Base-by-base conservation (phyloP, 23 tunicate genomes). In the Ciona savignyi region DNA sequence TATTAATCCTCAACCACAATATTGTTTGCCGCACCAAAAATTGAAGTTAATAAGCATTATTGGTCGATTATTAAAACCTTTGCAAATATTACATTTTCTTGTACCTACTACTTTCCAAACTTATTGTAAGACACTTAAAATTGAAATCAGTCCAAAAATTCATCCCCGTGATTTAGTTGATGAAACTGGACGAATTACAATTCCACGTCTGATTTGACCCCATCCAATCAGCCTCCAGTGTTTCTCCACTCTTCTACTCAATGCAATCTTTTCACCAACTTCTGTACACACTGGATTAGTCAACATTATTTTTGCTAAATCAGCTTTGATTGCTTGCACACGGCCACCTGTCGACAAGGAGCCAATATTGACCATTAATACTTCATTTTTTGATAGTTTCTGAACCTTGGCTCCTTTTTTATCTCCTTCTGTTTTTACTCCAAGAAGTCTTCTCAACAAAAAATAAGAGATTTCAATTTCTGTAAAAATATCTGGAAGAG, bases 181-280 rank as follows among this genome's bases (percentile, higher is more conserved):
- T 66, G 31, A 6, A 33, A 73, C 42, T 26, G 97, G 97, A 28
- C 49, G 75, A 6, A 91, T 85, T 34, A 77, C 89, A 48, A 31
- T 80, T 56, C 92, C 97, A 33, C 91, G 30, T 60, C 97, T 60
- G 26, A 91, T 91, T 60, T 85, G 91, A 23, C 97, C 97, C 97
- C 97, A 91, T 22, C 97, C 97, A 63, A 91, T 91, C 62, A 91
- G 72, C 68, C 96, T 89, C 99, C 99, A 94, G 74, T 87, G 95
- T 61, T 83, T 87, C 48, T 94, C 99, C 34, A 94, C 94, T 34
- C 99, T 79, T 70, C 99, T 62, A 60, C 95, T 86, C 0, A 94
- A 75, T n/a, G 99, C 99, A 63, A 94, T 94, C 48, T 94, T 94
- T 69, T 94, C 99, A 0, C 95, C 95, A 0, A 86, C 99, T 49